Conservation (phyloP, 2,888 invertebrate species). For the Diarsia mendica region DNA sequence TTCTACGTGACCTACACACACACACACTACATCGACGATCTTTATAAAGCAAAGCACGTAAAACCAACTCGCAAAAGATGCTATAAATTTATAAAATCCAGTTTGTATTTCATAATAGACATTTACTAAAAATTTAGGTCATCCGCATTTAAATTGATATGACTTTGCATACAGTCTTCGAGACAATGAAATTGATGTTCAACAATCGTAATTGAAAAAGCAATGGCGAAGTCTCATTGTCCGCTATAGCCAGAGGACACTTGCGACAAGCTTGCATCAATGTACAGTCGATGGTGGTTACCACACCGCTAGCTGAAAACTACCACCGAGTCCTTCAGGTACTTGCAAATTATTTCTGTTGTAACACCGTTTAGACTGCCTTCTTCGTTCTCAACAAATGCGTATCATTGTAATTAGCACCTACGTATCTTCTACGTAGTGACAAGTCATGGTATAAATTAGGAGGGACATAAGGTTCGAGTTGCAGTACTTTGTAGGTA, state of each 20-base stretch:
- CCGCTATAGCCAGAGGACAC: conserved; percentile 68
- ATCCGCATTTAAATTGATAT: conserved; percentile 23
- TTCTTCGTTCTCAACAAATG: conserved; percentile 47
- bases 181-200: conserved; percentile 78
- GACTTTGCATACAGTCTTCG: conserved; percentile 26
- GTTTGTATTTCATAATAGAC: conserved; percentile 27
- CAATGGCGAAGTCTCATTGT: conserved; percentile 72
- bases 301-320: conserved; percentile 65
- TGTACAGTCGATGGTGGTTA: conserved; percentile 66
- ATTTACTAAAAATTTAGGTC: conserved; percentile 19
- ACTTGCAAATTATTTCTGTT: conserved; percentile 59
- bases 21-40: conserved; percentile 18
- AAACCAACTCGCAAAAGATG: conserved; percentile 4
- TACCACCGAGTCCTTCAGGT: conserved; percentile 63
- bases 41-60: not conserved
- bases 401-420: conserved; percentile 48
- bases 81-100: conserved; percentile 8
- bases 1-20: conserved; percentile 27
- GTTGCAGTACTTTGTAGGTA: conserved; percentile 33
- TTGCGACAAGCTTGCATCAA: conserved; percentile 73
- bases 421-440: conserved; percentile 16
- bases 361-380: conserved; percentile 50
- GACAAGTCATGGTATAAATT: conserved; percentile 25
- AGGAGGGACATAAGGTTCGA: conserved; percentile 17
- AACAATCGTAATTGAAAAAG: conserved; percentile 71